Base-by-base conservation (phyloP, 2,888 invertebrate species). In the Agrotis clavis region DNA sequence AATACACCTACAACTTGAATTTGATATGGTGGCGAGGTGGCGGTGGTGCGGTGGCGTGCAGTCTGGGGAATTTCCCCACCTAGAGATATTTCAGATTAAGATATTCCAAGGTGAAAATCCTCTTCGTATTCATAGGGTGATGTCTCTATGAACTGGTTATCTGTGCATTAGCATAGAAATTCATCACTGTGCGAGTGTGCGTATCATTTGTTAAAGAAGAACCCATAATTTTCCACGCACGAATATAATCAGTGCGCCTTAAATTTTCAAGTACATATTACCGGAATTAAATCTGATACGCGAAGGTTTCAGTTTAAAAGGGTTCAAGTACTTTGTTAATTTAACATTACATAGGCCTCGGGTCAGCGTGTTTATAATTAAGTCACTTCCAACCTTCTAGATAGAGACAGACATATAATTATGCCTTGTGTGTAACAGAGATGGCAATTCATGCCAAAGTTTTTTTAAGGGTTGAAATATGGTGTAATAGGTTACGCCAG, bases 321-420 rank as follows among this genome's bases (percentile, higher is more conserved):
- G 85, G 83, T 85, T 75, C 69, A 75, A 80, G 83, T 77, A 75
- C 83, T 84, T 71, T 84, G 83, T 85, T 84, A 84, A 84, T 82
- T 85, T 80, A 85, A 77, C 85, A 75, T 85, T 84, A 82, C 85
- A 72, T 53, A 66, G 67, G 63, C 25, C 76, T 68, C 54, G 83
- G 83, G 85, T 82, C 83, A 84, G 83, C 83, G 67, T 77, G 80
- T 84, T 84, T 84, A 85, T 84, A 84, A 84, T 84, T 84, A 84
- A 84, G 83, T 82, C 79, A 84, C 60, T 85, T 73, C 61, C 67
- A 74, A 71, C 70, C 66, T 68, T 60, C 25, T 48, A 63, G 68
- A 82, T 51, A 67, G 70, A 59, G 83, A 84, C 4, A 62, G 18
- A 54, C n/a, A 57, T 57, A 71, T 11, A 13, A 41, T 56, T 19